phyloP scores from a whole-genome alignment of 1,140 invertebrate species.

The Paralvinella palmiformis region DNA sequence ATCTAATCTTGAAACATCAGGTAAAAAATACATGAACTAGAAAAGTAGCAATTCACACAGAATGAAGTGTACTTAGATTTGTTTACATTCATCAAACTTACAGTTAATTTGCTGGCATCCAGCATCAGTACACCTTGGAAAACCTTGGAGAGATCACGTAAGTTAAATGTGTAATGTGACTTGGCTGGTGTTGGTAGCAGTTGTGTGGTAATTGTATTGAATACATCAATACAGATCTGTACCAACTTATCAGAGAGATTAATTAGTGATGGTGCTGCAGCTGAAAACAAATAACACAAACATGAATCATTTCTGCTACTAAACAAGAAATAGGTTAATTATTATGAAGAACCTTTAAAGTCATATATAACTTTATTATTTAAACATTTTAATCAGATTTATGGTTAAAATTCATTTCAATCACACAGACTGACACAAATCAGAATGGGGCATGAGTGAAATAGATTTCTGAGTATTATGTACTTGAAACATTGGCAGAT shows the following conservation, averaged over 20 bases:
- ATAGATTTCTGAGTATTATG: too few relatives aligned
- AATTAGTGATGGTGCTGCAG: neutral
- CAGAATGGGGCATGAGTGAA: too few relatives aligned
- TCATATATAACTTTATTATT: too few relatives aligned
- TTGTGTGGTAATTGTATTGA: constrained; percentile 55
- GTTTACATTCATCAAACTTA: constrained; percentile 18
- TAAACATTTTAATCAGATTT: too few relatives aligned
- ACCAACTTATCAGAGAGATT: constrained; percentile 52
- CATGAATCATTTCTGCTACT: too few relatives aligned
- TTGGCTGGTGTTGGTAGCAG: constrained; percentile 51
- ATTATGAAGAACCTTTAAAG: too few relatives aligned
- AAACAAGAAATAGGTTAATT: too few relatives aligned
- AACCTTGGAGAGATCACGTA: constrained; percentile 51
- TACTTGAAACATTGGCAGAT: too few relatives aligned
- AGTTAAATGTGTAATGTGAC: constrained; percentile 52
- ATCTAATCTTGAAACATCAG: neutral
- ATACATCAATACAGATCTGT: constrained; percentile 59
- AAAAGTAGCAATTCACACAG: neutral
- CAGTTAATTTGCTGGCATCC: constrained; percentile 37
- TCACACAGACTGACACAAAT: too few relatives aligned
- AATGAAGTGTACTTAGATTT: neutral
- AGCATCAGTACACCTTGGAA: constrained; percentile 52
- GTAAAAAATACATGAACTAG: neutral
- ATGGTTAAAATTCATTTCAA: too few relatives aligned
- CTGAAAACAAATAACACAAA: neutral